These are phyloP conservation scores for Raphicerus campestris DNA, from an alignment of 2,113 vertebrate genomes.

Conservation along the genomic window DNA sequence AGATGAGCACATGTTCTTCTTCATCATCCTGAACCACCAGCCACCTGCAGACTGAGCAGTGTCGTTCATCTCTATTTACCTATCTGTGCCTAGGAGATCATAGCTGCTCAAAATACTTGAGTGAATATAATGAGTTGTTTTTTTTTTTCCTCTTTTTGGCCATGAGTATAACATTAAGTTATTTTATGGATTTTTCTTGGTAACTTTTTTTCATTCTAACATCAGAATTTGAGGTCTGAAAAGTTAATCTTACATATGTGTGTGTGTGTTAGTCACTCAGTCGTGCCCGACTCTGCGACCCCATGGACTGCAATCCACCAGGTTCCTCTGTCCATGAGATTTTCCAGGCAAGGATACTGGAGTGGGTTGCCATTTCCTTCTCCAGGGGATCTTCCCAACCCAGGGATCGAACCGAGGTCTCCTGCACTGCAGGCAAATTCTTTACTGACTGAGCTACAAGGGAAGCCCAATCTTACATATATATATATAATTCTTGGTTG, in stretches of 20 bases:
- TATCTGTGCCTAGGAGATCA: not conserved
- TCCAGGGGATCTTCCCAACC: no score
- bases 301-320: no score
- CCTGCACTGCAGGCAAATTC: no score
- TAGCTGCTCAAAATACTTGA: not conserved
- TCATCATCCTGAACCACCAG: not conserved
- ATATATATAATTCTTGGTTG: not conserved
- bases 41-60: not conserved
- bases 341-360: no score
- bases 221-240: not conserved
- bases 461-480: not conserved
- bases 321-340: no score
- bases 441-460: no score
- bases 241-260: not conserved
- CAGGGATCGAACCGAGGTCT: no score
- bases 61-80: not conserved
- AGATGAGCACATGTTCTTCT: not conserved
- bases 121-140: not conserved
- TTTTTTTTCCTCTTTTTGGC: rapidly evolving
- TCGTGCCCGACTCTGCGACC: no score
- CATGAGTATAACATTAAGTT: not conserved
- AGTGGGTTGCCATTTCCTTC: no score
- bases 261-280: no score
- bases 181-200: not conserved
- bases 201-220: not conserved